Evolutionary conservation across 2,888 invertebrate genomes (phyloP).

Genomic region (Calliopum simillimum): DNA sequence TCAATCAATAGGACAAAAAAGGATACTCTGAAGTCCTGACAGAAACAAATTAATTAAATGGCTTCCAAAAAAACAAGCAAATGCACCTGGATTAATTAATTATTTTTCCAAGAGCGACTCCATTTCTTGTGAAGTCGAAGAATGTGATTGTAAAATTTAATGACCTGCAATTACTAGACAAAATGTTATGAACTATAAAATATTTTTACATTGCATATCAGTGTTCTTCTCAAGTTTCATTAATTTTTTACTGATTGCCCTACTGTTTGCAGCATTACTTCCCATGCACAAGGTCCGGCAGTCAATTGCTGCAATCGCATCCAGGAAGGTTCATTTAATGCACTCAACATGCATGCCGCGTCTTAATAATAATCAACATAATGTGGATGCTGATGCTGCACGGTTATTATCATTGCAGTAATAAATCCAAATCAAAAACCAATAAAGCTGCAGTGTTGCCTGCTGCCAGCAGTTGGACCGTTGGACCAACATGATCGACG

Average conservation of each 20-base stretch:
- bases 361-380: conserved; percentile 47
- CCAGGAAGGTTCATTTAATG: not conserved
- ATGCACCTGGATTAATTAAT: no score
- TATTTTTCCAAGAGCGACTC: no score
- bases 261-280: not conserved
- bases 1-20: no score
- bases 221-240: not conserved
- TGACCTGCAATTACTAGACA: not conserved
- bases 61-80: no score
- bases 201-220: not conserved
- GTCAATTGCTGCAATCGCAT: not conserved
- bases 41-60: no score
- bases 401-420: conserved; percentile 50
- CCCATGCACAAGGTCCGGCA: not conserved
- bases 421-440: conserved; percentile 52
- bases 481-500: conserved; percentile 1
- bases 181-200: not conserved
- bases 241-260: not conserved
- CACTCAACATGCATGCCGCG: conserved; percentile 26
- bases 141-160: no score
- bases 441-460: conserved; percentile 48
- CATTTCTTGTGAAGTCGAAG: no score
- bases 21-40: no score
- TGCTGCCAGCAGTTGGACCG: conserved; percentile 24
- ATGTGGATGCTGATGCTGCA: conserved; percentile 44